phyloP scores from a whole-genome alignment of 1,140 invertebrate species.

The Carcinoscorpius rotundicauda region DNA sequence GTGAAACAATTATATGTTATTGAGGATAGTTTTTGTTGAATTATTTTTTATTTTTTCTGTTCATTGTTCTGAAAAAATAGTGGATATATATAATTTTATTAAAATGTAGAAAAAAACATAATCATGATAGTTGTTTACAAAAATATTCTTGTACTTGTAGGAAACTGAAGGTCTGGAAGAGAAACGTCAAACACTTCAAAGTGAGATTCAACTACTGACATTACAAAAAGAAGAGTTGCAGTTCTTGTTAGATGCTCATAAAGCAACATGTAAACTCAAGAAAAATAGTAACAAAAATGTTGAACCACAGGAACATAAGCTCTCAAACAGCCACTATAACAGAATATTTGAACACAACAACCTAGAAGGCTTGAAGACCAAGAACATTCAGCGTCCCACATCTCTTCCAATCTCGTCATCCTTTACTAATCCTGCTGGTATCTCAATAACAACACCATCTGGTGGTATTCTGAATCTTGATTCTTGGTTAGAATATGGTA shows the following conservation, averaged over 20 bases:
- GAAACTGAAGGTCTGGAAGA: conserved; percentile 81
- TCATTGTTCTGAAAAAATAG: not conserved
- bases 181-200: conserved; percentile 61
- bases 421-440: conserved; percentile 43
- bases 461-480: conserved; percentile 83
- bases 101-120: not conserved
- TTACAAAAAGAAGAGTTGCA: conserved; percentile 65
- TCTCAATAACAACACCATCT: conserved; percentile 75
- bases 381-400: conserved; percentile 10
- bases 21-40: not conserved
- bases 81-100: conserved; percentile 1
- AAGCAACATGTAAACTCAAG: conserved; percentile 42
- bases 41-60: conserved; percentile 8
- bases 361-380: conserved; percentile 11
- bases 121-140: not conserved
- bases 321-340: conserved; percentile 11
- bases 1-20: not conserved
- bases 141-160: conserved; percentile 32
- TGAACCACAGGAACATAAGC: conserved; percentile 7
- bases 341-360: conserved; percentile 7
- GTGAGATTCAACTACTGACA: conserved; percentile 63
- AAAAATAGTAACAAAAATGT: conserved; percentile 7
- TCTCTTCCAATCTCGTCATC: conserved; percentile 15
- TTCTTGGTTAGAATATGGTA: conserved; percentile 81
- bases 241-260: conserved; percentile 60